Evolutionary conservation across 1,140 invertebrate species (phyloP), one percentile per base, ranked within the genome.

Genomic region (Acromyrmex heyeri): DNA sequence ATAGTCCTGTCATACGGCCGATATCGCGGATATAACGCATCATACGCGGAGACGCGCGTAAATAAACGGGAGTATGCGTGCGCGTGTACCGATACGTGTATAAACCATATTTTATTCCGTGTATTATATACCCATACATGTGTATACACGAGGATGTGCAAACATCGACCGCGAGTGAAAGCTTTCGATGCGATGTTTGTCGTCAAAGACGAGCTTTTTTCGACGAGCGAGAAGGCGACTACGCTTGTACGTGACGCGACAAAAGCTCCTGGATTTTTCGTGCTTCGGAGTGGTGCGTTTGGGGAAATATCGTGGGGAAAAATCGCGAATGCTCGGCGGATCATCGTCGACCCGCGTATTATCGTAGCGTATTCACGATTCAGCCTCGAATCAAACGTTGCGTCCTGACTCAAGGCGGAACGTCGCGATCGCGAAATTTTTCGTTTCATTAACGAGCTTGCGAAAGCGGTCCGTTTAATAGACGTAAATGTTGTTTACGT

Each of bases 141-240:
- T 30, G 44, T 34, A 73, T 24, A 44, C 34, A 24, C 18, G 55
- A 38, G 69, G 55, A 73, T 73, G 69, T 21, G 55, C 38, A 75
- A 75, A 83, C 79, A 75, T 81, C 62, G 64, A 64, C 62, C 76
- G 77, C 55, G 64, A 81, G 78, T 85, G 78, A 90, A 87, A 90
- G 89, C 88, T 87, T 87, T 79, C 88, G 69, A 85, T 38, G 78
- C 89, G 87, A 90, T 90, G 89, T 90, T 90, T 90, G 88, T 83
- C 75, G 86, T 87, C 86, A 87, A 90, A 87, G 89, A 90, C 79
- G 88, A 70, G 86, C 55, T 85, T 77, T 87, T 59, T 82, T 81
- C 88, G 24, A 24, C 24, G 24, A 53, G 38, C 30, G 83, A 78
- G 72, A 79, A 79, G 83, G 16, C 30, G 53, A 55, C 44, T 67